Evolutionary conservation across 92 coral and sea anemone genomes (phyloP), one percentile per base, ranked within the genome.

Genomic region (Umimayanthus kanabou): DNA sequence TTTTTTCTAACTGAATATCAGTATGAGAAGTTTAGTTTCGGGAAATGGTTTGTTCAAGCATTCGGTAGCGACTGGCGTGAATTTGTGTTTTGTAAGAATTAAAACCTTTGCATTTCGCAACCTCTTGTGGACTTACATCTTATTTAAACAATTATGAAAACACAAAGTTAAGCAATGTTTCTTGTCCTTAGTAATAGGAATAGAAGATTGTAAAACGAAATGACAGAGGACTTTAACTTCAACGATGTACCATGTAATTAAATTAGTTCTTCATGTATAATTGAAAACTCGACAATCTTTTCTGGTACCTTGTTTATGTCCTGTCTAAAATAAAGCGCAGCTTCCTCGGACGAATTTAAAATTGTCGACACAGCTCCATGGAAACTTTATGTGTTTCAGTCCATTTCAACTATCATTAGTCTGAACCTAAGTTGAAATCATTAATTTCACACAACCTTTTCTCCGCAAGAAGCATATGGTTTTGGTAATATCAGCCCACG

Each of bases 261-360:
- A 90, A 91, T 93, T 93, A 93, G 82, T 69, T 86, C 72, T 69
- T 88, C 85, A 85, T 91, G 30, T 89, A 89, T 89, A 89, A 93
- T 91, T 93, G 92, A 93, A 82, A 83, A 49, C 87, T 70, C 65
- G 55, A 71, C 61, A 16, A 28, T 26, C 87, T 43, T 42, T 42
- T 72, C 77, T 69, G 57, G 73, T 23, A 43, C 4, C 43, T 66
- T 69, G 61, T 28, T 64, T n/a, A 39, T 6, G 57, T 39, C 85
- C 39, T 39, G 74, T 40, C 75, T 39, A 49, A 83, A 83, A 69
- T 66, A 83, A 70, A 45, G 87, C 61, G 42, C 67, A 26, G 20
- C 66, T 45, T 49, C 77, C 66, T 25, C 28, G 70, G 29, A 70
- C 22, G 25, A 69, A 83, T 26, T 45, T 71, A 69, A 69, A 80